Conservation (phyloP, 2,888 invertebrate genomes). For the Hirtodrosophila trivittata region DNA sequence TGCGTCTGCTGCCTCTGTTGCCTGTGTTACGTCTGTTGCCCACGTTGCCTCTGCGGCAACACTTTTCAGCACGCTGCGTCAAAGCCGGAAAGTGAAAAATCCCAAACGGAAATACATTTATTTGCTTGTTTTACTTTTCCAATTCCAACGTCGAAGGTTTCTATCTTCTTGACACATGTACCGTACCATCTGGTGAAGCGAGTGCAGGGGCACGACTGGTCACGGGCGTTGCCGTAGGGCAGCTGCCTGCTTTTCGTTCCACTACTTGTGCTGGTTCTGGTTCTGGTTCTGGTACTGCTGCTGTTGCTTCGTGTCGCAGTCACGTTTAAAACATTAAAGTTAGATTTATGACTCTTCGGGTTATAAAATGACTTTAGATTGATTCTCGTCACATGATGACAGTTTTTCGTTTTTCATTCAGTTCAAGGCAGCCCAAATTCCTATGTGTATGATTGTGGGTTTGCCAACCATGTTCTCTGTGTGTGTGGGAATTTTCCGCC, state of each 20-base stretch:
- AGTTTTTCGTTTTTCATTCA: constrained; percentile 71
- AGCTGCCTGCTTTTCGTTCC: constrained; percentile 4
- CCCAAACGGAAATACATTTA: constrained; percentile 81
- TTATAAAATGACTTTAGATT: constrained; percentile 83
- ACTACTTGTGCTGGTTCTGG: constrained; percentile 1
- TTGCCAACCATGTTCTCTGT: too few relatives aligned
- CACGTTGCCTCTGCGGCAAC: constrained; percentile 52
- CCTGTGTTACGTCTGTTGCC: too few relatives aligned
- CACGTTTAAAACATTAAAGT: constrained; percentile 82
- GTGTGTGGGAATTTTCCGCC: constrained; percentile 17
- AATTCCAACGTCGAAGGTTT: constrained; percentile 68
- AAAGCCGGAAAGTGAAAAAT: constrained; percentile 78
- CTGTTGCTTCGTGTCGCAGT: constrained; percentile 73
- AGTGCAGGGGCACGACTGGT: constrained; percentile 23
- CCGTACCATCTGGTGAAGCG: too few relatives aligned
- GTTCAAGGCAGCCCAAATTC: constrained; percentile 38
- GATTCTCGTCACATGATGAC: constrained; percentile 82
- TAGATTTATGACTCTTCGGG: constrained; percentile 83
- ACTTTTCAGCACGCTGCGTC: constrained; percentile 60
- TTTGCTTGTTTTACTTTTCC: constrained; percentile 80
- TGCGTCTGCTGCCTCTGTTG: constrained; percentile 11
- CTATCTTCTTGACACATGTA: constrained; percentile 28
- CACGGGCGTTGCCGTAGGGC: constrained; percentile 34
- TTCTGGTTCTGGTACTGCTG: constrained; percentile 14
- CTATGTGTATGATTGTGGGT: background rate